Conservation (phyloP, 2,888 invertebrate species). For the Cryptocheilus praepositus region DNA sequence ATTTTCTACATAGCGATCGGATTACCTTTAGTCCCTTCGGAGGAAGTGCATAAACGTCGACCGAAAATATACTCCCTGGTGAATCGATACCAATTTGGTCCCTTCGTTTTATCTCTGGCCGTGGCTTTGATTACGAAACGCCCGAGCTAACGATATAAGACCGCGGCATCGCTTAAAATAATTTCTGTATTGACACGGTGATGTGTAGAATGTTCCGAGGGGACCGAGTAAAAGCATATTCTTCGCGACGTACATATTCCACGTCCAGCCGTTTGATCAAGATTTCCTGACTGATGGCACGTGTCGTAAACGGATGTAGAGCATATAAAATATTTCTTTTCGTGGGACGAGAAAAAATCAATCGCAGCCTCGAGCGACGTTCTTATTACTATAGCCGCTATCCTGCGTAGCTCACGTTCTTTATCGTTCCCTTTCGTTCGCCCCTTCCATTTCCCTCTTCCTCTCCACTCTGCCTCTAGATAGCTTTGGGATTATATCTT, state of each 20-base stretch:
- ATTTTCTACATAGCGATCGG: no score
- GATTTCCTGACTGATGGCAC: no score
- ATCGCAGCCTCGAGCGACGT: not conserved
- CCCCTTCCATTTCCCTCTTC: not conserved
- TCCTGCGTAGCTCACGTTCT: not conserved
- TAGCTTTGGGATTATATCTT: not conserved
- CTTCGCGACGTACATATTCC: no score
- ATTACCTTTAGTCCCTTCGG: no score
- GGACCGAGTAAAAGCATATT: no score
- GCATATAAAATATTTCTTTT: not conserved
- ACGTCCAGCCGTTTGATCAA: no score
- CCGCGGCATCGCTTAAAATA: no score
- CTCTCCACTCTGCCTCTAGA: not conserved
- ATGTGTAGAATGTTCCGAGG: no score
- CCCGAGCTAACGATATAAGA: no score
- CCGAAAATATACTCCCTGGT: not conserved
- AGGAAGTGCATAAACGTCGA: not conserved
- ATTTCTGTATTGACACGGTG: no score
- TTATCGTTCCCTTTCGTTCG: not conserved
- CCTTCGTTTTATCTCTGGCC: not conserved
- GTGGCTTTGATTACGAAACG: no score
- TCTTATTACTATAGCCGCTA: not conserved
- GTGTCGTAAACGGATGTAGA: not conserved
- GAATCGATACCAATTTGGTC: constrained; percentile 1
- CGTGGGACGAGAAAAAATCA: not conserved